Conservation (phyloP, 2,113 vertebrate species). For the Sinocyclocheilus grahami region DNA sequence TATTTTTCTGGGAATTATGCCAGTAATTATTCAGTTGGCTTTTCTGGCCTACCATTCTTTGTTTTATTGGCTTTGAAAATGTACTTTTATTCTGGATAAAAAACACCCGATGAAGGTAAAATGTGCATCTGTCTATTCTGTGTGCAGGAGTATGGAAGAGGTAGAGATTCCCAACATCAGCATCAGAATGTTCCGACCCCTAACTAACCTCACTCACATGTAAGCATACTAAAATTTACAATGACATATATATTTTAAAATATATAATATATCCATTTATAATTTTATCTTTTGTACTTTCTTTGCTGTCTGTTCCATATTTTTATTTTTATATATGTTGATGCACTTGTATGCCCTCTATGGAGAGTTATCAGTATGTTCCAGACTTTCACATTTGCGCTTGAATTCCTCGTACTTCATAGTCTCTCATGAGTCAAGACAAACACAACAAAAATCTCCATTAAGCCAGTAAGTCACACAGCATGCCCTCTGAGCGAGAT, state of each 20-base stretch:
- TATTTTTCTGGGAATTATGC: background rate
- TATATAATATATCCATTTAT: background rate
- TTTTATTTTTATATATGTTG: background rate
- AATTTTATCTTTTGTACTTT: background rate
- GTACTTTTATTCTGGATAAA: background rate
- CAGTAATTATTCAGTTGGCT: background rate
- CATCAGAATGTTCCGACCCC: constrained; percentile 69
- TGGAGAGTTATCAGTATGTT: background rate
- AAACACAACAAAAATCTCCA: background rate
- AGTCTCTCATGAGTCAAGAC: background rate
- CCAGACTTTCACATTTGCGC: background rate
- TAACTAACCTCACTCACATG: constrained; percentile 74
- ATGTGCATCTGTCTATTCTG: background rate
- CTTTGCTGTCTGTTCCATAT: too few relatives aligned
- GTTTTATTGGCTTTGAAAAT: background rate
- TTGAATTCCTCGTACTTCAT: background rate
- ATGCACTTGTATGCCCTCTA: background rate
- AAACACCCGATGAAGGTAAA: background rate
- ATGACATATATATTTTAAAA: background rate
- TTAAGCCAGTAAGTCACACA: constrained; percentile 2
- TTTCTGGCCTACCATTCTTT: background rate
- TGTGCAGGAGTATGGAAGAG: constrained; percentile 71
- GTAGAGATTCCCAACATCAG: constrained; percentile 73
- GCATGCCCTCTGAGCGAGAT: background rate
- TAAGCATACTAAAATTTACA: constrained; percentile 55